Evolutionary conservation across 2,888 invertebrate genomes (phyloP).

Genomic region (Muschampia plurimacula): DNA sequence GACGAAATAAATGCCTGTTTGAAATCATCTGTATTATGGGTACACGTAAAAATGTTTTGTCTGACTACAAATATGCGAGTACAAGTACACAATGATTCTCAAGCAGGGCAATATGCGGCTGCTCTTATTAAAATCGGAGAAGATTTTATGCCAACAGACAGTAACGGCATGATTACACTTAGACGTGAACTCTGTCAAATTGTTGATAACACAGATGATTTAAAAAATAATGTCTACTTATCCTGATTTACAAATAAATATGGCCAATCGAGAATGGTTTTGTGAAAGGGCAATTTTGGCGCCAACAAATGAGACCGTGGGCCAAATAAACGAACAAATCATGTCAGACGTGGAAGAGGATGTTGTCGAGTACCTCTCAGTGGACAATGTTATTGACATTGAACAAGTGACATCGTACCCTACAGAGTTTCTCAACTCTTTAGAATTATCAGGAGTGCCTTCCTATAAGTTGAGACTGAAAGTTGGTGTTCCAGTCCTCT

Average conservation of each 20-base stretch:
- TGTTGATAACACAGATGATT: background rate
- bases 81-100: background rate
- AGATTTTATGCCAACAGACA: background rate
- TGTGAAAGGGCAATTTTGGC: conserved; percentile 4
- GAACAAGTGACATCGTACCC: background rate
- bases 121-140: background rate
- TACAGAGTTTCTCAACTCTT: background rate
- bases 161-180: background rate
- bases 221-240: background rate
- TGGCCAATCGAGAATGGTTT: background rate
- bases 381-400: background rate
- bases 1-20: background rate
- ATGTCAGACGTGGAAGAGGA: background rate
- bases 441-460: background rate
- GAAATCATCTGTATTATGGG: background rate
- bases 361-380: background rate
- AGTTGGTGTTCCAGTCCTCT: background rate
- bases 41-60: background rate
- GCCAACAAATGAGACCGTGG: background rate
- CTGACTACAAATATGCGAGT: background rate
- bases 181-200: background rate
- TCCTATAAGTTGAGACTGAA: background rate
- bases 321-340: background rate
- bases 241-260: background rate
- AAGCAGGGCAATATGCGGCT: background rate